Percentiles rank a stretch among this genome's conserved stretches.
Conservation (phyloP, 2,888 invertebrate species). For the Hyppa rectilinea region DNA sequence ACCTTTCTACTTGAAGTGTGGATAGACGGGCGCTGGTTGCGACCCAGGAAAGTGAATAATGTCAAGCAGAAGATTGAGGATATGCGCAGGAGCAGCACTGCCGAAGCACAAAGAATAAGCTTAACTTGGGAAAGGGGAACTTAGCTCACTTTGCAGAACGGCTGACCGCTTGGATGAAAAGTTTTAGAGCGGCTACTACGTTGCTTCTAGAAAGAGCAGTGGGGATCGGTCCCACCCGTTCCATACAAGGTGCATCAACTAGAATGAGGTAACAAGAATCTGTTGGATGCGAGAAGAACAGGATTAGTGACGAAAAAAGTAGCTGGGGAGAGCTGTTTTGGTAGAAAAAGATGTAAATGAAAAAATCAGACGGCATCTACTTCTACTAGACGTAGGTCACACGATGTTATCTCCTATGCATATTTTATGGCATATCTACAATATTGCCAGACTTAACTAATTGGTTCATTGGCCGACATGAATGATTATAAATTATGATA, state of each 20-base stretch:
- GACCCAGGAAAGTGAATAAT: not conserved
- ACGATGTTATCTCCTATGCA: not conserved
- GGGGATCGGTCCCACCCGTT: not conserved
- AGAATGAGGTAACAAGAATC: not conserved
- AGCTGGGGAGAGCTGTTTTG: not conserved
- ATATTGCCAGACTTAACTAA: not conserved
- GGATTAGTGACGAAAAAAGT: not conserved
- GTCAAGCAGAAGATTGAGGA: not conserved
- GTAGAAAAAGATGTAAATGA: too few species aligned
- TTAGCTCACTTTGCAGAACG: not conserved
- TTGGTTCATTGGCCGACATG: not conserved
- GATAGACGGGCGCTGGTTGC: not conserved
- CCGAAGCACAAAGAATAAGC: not conserved
- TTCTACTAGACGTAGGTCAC: not conserved
- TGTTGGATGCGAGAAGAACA: not conserved
- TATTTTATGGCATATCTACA: not conserved
- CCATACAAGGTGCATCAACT: not conserved
- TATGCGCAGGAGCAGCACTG: not conserved
- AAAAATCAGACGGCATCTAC: not conserved
- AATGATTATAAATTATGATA: constrained; percentile 11
- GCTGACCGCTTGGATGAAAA: not conserved
- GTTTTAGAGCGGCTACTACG: not conserved
- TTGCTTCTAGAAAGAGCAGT: not conserved
- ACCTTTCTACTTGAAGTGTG: not conserved
- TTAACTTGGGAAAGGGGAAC: not conserved